Evolutionary conservation across 2,888 invertebrate genomes (phyloP).

Genomic region (Eristalis arbustorum): DNA sequence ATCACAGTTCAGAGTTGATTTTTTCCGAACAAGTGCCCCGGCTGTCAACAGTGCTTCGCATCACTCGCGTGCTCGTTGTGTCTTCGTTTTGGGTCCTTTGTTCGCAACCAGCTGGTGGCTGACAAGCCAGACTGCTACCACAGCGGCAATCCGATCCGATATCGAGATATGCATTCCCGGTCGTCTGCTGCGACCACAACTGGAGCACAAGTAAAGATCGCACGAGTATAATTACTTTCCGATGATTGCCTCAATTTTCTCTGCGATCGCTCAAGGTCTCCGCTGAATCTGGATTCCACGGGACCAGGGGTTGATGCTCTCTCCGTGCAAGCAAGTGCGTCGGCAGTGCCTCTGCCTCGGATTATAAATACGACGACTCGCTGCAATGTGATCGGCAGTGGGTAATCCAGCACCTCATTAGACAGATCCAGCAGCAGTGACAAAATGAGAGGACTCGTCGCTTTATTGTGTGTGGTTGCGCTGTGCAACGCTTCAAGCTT

Average conservation of each 20-base stretch:
- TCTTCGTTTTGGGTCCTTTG: background rate
- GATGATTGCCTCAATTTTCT: slow-evolving; percentile 53
- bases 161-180: slow-evolving; percentile 15
- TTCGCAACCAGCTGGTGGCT: background rate
- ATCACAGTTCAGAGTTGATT: background rate
- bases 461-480: slow-evolving; percentile 27
- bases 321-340: slow-evolving; percentile 9
- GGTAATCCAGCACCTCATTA: slow-evolving; percentile 52
- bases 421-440: slow-evolving; percentile 30
- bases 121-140: background rate
- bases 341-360: slow-evolving; percentile 12
- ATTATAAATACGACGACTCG: slow-evolving; percentile 59
- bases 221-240: background rate
- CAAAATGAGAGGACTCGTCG: slow-evolving; percentile 43
- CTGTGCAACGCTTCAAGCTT: slow-evolving; percentile 31
- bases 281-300: slow-evolving; percentile 42
- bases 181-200: slow-evolving; percentile 56
- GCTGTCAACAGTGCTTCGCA: background rate
- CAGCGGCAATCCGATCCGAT: slow-evolving; percentile 31
- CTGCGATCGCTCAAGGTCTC: slow-evolving; percentile 59
- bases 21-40: background rate
- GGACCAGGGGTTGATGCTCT: slow-evolving; percentile 40
- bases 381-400: slow-evolving; percentile 40
- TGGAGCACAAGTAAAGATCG: slow-evolving; percentile 25
- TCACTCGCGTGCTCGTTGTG: background rate